phyloP scores from a whole-genome alignment of 2,797 vertebrate species.

The Florisuga fusca region DNA sequence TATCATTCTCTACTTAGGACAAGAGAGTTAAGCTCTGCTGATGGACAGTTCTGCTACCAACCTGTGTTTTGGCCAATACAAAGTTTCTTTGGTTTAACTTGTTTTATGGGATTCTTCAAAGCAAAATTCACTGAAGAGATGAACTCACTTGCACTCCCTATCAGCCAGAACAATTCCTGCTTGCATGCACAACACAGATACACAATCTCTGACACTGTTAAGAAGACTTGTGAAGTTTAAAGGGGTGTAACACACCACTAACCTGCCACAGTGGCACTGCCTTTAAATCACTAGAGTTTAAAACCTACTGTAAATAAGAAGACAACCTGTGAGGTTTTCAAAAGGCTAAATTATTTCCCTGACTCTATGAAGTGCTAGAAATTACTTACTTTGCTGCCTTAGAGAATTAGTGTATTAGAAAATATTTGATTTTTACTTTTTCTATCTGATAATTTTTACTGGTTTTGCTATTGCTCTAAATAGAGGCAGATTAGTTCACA shows the following conservation, averaged over 20 bases:
- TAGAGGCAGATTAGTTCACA: not conserved
- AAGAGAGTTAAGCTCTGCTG: not conserved
- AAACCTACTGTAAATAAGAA: not conserved
- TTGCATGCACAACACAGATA: not conserved
- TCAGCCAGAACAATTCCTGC: not conserved
- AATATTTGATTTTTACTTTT: not conserved
- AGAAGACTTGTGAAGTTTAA: not conserved
- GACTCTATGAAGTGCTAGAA: not conserved
- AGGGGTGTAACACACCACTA: not conserved
- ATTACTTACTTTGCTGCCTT: not conserved
- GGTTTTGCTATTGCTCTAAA: not conserved
- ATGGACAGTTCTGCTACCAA: not conserved
- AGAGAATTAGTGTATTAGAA: not conserved
- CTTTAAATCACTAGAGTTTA: not conserved
- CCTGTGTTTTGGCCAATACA: not conserved
- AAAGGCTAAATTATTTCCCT: not conserved
- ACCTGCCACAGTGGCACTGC: not conserved
- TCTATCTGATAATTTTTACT: not conserved
- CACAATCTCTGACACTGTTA: not conserved
- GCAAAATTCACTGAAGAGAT: not conserved
- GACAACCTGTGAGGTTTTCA: accelerated
- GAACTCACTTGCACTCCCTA: not conserved
- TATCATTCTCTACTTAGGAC: not conserved
- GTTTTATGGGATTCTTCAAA: not conserved
- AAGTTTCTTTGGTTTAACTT: not conserved